Conservation (phyloP, 2,113 vertebrate genomes). For the Pseudorectes ferrugineus region DNA sequence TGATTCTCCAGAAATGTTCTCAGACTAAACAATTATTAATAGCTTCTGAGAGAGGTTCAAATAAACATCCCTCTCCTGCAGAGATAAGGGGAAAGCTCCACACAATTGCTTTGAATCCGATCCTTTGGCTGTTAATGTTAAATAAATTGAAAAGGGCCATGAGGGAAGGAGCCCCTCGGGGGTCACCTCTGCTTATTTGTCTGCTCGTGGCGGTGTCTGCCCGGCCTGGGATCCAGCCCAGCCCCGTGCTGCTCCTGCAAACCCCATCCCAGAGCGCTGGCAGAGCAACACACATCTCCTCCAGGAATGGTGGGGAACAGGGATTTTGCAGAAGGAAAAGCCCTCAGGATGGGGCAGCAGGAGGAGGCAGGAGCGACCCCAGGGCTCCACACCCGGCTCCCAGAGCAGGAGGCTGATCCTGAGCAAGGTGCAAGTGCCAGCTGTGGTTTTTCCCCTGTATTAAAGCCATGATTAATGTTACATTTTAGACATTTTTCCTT, state of each 20-base stretch:
- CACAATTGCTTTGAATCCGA: slow-evolving; percentile 10
- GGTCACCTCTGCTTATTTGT: slow-evolving; percentile 33
- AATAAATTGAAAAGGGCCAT: not conserved
- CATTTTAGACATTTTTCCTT: slow-evolving; percentile 38
- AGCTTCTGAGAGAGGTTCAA: slow-evolving; percentile 46
- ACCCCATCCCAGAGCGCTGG: not conserved
- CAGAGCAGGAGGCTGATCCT: not conserved
- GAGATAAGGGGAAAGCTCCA: slow-evolving; percentile 27
- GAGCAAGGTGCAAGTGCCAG: slow-evolving; percentile 4
- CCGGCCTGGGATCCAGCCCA: not conserved
- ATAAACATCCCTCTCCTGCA: slow-evolving; percentile 51
- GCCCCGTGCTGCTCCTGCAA: not conserved
- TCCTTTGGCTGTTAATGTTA: not conserved
- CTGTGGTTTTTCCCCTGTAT: not conserved
- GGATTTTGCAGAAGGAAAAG: not conserved
- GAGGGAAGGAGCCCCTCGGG: not conserved
- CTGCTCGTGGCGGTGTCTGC: not conserved
- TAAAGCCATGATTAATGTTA: not conserved
- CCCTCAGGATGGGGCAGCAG: rapidly evolving
- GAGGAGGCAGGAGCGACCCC: not conserved
- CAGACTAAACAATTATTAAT: slow-evolving; percentile 69
- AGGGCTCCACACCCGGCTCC: rapidly evolving
- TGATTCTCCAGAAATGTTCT: slow-evolving; percentile 30
- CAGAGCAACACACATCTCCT: rapidly evolving
- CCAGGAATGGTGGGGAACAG: rapidly evolving